Evolutionary conservation across 1,140 invertebrate species (phyloP), one percentile per base, ranked within the genome.

Genomic region (Ectropis grisescens): DNA sequence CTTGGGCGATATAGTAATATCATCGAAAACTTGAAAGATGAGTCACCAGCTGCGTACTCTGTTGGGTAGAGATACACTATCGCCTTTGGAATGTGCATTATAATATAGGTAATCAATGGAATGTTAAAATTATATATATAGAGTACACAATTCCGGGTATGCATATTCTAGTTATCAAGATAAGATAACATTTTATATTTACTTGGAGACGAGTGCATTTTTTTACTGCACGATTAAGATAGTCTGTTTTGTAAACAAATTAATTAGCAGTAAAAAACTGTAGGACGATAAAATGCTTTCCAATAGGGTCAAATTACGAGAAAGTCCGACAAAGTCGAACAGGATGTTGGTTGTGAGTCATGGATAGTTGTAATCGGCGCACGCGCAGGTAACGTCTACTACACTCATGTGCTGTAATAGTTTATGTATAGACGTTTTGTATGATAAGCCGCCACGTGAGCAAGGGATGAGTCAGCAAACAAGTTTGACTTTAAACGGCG

Each of bases 291-390:
- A 45, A 38, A 49, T 41, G 43, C 47, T 46, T 43, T 48, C 42
- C 19, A 44, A 39, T 40, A n/a, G 35, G 42, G 42, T 35, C 30
- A 29, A 45, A 38, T 9, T 7, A 42, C 55, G 72, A 58, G 69
- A 78, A 78, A 78, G 72, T 67, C 36, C 36, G 33, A 29, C 13
- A 41, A 71, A 61, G 58, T 58, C 53, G 58, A 74, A 64, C 68
- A 74, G 72, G 67, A 78, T 78, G 58, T 55, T n/a, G n/a, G n/a
- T n/a, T n/a, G 11, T 71, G 64, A 67, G 46, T 70, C 68, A 71
- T 37, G 29, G 42, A 13, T 40, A 47, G 55, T 54, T 53, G 54
- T 58, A 59, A 58, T 53, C 60, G 40, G 53, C 57, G 58, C 70
- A 61, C 62, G 67, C 69, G 60, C 68, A 70, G 62, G 69, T 71